Evolutionary conservation across 2,797 vertebrate species (phyloP), one percentile per base, ranked within the genome.

Genomic region (Gila robusta): DNA sequence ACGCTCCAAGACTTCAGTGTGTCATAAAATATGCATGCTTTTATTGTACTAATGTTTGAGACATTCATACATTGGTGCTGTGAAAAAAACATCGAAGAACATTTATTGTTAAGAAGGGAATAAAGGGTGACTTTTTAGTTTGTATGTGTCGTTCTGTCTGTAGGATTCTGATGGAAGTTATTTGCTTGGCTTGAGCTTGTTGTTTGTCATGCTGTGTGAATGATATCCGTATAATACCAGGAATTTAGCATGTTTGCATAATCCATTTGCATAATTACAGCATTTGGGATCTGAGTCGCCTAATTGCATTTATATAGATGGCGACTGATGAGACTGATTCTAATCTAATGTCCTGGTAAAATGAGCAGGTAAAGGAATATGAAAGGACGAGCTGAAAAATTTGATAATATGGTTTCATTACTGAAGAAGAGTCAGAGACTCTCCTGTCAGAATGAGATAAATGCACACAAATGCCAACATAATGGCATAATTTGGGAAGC

Each of bases 241-340:
- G 44, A 23, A 59, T 78, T 32, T 71, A 47, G 74, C 81, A 62
- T 83, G 70, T 66, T 71, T 79, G 64, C 64, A 79, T 79, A 79
- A 83, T 67, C 76, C 35, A 74, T 83, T 67, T 76, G 82, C 59
- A 78, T 87, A 87, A 84, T 87, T 87, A 80, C 49, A 66, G 69
- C 77, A 66, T 83, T 73, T 74, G 64, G 26, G 81, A 74, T 74
- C 37, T 64, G 41, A 83, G 74, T 70, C 56, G 74, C 74, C 64
- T 84, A 84, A 70, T 41, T 84, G 83, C 73, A 78, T 84, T 84
- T 44, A 35, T 70, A 79, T 79, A 56, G 64, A 19, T 26, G 74
- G 21, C 5, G 37, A 70, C 49, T 69, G 74, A 84, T 8, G 10
- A 79, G 83, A 66, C 47, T 41, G 49, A 79, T 78, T 56, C 19